Evolutionary conservation across 2,113 vertebrate genomes (phyloP).

Genomic region (Labeo catla): DNA sequence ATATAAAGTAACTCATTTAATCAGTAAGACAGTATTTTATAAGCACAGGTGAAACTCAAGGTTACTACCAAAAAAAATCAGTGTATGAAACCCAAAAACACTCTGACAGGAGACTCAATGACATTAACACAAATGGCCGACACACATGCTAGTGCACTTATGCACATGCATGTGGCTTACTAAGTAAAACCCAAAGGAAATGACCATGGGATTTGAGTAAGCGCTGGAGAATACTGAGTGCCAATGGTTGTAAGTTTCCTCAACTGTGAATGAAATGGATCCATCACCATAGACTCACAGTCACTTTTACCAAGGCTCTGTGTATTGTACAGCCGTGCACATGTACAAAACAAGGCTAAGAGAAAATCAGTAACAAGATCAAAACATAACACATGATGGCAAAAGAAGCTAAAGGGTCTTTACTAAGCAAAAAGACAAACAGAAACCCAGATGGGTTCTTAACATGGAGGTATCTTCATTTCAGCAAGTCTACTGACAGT

Average conservation of each 20-base stretch:
- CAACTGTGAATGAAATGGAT: conserved; percentile 2
- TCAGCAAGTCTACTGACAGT: conserved; percentile 10
- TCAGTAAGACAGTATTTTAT: not conserved
- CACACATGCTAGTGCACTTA: not conserved
- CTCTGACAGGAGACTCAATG: not conserved
- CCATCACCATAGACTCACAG: conserved; percentile 17
- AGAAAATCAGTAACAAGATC: conserved; percentile 1
- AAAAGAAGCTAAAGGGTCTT: not conserved
- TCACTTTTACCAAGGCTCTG: conserved; percentile 13
- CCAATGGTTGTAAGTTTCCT: conserved; percentile 30
- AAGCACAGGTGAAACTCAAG: conserved; percentile 5
- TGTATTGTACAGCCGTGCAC: not conserved
- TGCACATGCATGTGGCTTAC: not conserved
- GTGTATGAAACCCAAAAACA: not conserved
- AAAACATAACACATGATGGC: conserved; percentile 4
- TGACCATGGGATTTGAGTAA: conserved; percentile 36
- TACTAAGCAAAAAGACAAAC: conserved; percentile 16
- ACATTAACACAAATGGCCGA: conserved; percentile 11
- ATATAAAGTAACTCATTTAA: not conserved
- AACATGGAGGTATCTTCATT: conserved; percentile 10
- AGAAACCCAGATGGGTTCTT: conserved; percentile 18
- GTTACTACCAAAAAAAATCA: not conserved
- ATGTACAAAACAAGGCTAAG: conserved; percentile 9
- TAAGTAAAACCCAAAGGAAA: conserved; percentile 27
- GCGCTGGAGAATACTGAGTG: not conserved